Evolutionary conservation across 2,113 vertebrate species (phyloP), one percentile per base, ranked within the genome.

Genomic region (Syngnathoides biaculeatus): DNA sequence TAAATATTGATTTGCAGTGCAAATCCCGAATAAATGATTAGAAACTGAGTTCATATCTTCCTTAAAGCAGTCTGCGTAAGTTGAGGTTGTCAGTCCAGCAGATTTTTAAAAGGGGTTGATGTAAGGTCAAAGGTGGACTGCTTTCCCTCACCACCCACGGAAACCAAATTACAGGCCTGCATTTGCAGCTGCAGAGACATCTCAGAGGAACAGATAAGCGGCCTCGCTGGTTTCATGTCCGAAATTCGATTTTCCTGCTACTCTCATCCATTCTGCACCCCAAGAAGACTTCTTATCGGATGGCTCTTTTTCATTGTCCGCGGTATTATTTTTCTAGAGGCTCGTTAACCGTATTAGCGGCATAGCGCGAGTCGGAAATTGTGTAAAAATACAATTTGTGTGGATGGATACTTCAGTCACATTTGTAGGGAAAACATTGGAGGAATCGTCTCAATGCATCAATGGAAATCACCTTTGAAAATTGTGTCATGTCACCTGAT

Each of bases 121-220:
- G 55, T 27, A 30, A 57, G 26, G 55, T 57, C 55, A 57, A 62
- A 11, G 35, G 22, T 24, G 58, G 22, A 26, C 40, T 73, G 70
- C 59, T 62, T 60, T 64, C 65, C 55, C 15, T 55, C 38, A 40
- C 38, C 35, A 69, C 71, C 65, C 27, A 57, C 17, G 67, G 65
- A 68, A 75, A 62, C 71, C 65, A 57, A 39, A 73, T 74, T 19
- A 65, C 35, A 57, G 1, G 8, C 22, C 47, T 61, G 59, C 71
- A 66, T 77, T 84, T 57, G 55, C 69, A 75, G 67, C 70, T 63
- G 56, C 24, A 22, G 27, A 13, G 11, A 58, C 0, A 20, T 68
- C 72, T 78, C 73, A 22, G 45, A 43, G 72, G 69, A 40, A 53
- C 53, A 63, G 27, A 1, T 68, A 53, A 71, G 68, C 67, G 71